Percentiles rank a stretch among this genome's conserved stretches.
Conservation (phyloP, 2,888 invertebrate genomes). For the Busseola fusca region DNA sequence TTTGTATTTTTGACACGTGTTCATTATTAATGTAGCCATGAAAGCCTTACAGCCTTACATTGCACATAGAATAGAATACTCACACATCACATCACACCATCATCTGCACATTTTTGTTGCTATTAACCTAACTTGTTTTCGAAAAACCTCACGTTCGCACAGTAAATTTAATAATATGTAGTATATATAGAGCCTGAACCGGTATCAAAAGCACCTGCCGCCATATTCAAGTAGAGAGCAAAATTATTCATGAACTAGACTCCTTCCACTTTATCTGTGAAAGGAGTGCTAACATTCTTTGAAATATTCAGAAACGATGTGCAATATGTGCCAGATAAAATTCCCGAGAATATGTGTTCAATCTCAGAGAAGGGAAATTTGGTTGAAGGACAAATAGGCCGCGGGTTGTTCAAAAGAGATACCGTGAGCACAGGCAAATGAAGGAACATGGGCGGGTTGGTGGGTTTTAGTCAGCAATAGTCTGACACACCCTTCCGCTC, state of each 20-base stretch:
- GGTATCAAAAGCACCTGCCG: constrained; percentile 48
- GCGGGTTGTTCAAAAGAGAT: no score
- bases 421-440: no score
- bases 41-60: not conserved
- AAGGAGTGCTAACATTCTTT: constrained; percentile 25
- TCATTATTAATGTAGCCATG: not conserved
- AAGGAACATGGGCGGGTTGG: no score
- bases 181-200: constrained; percentile 11
- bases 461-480: no score
- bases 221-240: constrained; percentile 34
- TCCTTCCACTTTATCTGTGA: constrained; percentile 26
- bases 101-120: not conserved
- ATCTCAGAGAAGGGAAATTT: not conserved
- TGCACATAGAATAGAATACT: no score
- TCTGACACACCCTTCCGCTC: no score
- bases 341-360: not conserved
- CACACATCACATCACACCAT: no score
- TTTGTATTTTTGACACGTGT: not conserved
- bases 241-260: constrained; percentile 47
- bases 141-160: not conserved
- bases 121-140: constrained; percentile 5
- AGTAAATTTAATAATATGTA: constrained; percentile 4
- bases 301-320: constrained; percentile 23
- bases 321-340: constrained; percentile 15
- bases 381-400: no score